Percentiles rank a stretch among this genome's conserved stretches.
These are phyloP conservation scores for Tetraneura akinire DNA, from an alignment of 1,140 invertebrate genomes.

Conservation along the genomic window DNA sequence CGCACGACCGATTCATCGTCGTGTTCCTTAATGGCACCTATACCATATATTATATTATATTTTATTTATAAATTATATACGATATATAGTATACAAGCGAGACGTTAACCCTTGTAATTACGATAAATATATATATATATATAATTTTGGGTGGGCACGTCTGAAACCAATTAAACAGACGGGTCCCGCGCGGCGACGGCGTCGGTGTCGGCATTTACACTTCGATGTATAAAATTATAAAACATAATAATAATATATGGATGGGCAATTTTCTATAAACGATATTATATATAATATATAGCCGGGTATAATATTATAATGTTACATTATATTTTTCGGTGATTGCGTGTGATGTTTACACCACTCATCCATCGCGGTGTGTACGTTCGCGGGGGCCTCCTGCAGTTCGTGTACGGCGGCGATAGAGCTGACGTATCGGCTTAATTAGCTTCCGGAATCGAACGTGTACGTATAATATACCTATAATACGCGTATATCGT, in stretches of 20 bases:
- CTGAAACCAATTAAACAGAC: conserved; percentile 44
- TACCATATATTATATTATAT: neutral
- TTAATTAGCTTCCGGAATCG: conserved; percentile 34
- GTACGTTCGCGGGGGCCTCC: neutral
- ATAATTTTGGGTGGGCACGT: conserved; percentile 35
- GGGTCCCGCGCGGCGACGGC: neutral
- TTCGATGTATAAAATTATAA: neutral
- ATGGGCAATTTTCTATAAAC: conserved; percentile 17
- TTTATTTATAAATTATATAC: neutral
- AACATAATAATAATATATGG: neutral
- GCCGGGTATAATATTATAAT: too few species aligned
- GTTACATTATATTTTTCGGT: too few species aligned
- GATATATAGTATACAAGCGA: neutral
- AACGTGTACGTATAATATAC: neutral
- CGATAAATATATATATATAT: too few species aligned
- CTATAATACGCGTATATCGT: too few species aligned
- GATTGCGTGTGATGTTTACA: too few species aligned
- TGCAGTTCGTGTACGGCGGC: neutral
- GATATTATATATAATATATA: too few species aligned
- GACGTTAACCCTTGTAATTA: conserved; percentile 29
- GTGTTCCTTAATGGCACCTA: neutral
- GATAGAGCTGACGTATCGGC: neutral
- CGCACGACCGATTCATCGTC: conserved; percentile 5
- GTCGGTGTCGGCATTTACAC: neutral
- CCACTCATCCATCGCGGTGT: too few species aligned